Evolutionary conservation across 1,140 invertebrate species (phyloP).

Genomic region (Papilio aristodemus): DNA sequence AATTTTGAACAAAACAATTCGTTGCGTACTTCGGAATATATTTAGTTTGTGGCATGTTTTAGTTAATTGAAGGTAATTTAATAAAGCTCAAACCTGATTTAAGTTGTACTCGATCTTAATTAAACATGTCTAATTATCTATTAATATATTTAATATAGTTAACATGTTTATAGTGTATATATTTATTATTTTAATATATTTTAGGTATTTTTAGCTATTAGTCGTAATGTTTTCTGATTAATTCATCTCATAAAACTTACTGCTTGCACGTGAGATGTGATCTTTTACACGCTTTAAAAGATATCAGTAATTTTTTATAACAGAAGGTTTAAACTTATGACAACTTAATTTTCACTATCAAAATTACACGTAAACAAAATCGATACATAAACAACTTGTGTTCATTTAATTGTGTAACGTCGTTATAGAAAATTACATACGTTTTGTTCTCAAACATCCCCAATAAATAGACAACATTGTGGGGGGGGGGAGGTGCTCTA

Average conservation of each 20-base stretch:
- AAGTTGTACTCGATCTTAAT: neutral
- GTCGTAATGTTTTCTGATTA: too few species aligned
- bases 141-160: neutral
- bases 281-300: too few species aligned
- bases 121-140: neutral
- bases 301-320: too few species aligned
- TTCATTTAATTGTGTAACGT: neutral
- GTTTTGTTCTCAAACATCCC: constrained; percentile 10
- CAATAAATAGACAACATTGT: constrained; percentile 7
- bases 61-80: neutral
- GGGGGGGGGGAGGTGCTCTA: neutral
- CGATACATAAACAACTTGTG: neutral
- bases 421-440: constrained; percentile 1
- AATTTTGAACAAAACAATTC: neutral
- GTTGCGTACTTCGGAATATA: neutral
- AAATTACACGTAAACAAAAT: neutral
- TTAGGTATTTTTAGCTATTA: too few species aligned
- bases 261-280: too few species aligned
- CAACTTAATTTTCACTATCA: too few species aligned
- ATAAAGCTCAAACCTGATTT: neutral
- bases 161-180: neutral
- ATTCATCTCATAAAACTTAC: too few species aligned
- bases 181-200: neutral
- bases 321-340: too few species aligned
- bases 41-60: constrained; percentile 5